These are phyloP conservation scores for Charadrius vociferus DNA, from an alignment of 2,113 vertebrate species.

Conservation along the genomic window DNA sequence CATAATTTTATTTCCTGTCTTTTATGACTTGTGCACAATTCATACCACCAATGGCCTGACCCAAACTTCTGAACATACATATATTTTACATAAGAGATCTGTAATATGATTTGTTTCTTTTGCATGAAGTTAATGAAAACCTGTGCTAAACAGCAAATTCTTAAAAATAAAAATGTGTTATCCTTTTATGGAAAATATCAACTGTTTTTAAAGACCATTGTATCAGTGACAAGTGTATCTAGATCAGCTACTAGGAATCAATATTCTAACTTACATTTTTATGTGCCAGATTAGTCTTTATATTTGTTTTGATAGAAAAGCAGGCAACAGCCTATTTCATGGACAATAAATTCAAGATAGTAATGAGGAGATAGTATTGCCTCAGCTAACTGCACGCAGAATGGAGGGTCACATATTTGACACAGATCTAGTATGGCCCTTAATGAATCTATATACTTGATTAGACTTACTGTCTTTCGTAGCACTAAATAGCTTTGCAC, in stretches of 20 bases:
- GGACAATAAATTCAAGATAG: conserved; percentile 80
- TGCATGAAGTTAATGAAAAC: conserved; percentile 36
- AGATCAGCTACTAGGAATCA: conserved; percentile 43
- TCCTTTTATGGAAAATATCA: conserved; percentile 13
- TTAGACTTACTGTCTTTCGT: conserved; percentile 76
- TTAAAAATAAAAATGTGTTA: neutral
- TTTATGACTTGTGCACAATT: neutral
- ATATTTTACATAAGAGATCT: neutral
- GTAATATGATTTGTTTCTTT: neutral
- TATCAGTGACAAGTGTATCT: neutral
- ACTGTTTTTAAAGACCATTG: neutral
- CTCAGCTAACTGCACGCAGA: conserved; percentile 76
- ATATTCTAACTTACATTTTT: conserved; percentile 71
- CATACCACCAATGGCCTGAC: neutral
- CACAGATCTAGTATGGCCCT: conserved; percentile 66
- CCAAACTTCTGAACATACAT: conserved; percentile 2
- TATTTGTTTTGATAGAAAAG: conserved; percentile 82
- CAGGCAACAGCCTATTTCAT: conserved; percentile 80
- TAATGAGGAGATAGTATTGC: conserved; percentile 74
- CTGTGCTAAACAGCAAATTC: neutral
- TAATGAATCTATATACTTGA: conserved; percentile 79
- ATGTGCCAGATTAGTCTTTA: conserved; percentile 75
- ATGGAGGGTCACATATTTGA: conserved; percentile 76
- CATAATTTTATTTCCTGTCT: neutral
- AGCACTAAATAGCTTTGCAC: conserved; percentile 67